Evolutionary conservation across 2,888 invertebrate species (phyloP).

Genomic region (Augiades crinisus): DNA sequence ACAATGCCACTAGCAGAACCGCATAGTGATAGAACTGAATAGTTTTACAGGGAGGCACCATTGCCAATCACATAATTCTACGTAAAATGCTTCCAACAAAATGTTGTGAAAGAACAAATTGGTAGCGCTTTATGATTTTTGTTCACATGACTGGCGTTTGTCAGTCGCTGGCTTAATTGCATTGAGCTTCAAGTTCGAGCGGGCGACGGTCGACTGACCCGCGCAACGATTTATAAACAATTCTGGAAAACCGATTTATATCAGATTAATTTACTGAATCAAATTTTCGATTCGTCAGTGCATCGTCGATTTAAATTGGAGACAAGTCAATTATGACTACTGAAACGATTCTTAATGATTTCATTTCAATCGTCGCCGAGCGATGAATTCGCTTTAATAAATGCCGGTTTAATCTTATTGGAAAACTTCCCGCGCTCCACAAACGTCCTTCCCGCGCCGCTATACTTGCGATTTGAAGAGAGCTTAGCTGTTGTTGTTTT

Average conservation of each 20-base stretch:
- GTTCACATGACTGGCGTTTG: conserved; percentile 49
- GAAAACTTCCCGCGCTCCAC: conserved; percentile 12
- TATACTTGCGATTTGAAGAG: conserved; percentile 21
- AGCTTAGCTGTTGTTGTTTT: conserved; percentile 21
- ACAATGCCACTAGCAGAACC: too few species aligned
- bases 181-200: conserved; percentile 56
- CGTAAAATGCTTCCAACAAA: too few species aligned
- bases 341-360: conserved; percentile 31
- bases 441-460: conserved; percentile 1
- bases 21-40: too few species aligned
- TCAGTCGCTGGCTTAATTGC: conserved; percentile 65
- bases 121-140: conserved; percentile 37
- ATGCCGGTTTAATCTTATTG: conserved; percentile 18
- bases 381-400: conserved; percentile 32
- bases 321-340: conserved; percentile 45
- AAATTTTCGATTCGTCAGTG: conserved; percentile 44
- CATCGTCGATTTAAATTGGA: conserved; percentile 34
- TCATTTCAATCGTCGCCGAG: conserved; percentile 53
- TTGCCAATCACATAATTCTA: too few species aligned
- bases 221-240: conserved; percentile 63
- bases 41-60: too few species aligned
- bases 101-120: too few species aligned
- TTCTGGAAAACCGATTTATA: conserved; percentile 61
- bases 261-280: conserved; percentile 58
- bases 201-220: conserved; percentile 39